These are phyloP conservation scores for Cryptus viduatorius DNA, from an alignment of 2,888 invertebrate genomes.

Conservation along the genomic window DNA sequence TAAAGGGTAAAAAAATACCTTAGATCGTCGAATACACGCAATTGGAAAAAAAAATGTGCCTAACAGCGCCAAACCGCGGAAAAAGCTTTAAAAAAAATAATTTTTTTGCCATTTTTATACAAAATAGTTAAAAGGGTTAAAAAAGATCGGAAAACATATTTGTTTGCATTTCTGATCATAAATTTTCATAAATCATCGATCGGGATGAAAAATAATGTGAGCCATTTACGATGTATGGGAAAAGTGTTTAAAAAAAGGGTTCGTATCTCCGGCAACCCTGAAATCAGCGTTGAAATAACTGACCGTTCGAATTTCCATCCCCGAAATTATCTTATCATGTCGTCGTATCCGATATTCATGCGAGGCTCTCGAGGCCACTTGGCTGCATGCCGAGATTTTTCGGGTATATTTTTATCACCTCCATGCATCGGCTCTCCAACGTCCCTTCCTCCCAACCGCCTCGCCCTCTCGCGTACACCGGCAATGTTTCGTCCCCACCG, in stretches of 20 bases:
- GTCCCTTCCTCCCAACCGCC: slow-evolving; percentile 53
- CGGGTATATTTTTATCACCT: slow-evolving; percentile 80
- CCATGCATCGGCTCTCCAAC: slow-evolving; percentile 66
- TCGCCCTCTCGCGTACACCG: slow-evolving; percentile 50
- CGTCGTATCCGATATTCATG: slow-evolving; percentile 68
- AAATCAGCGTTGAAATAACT: slow-evolving; percentile 39
- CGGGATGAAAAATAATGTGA: not conserved
- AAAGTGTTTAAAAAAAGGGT: not conserved
- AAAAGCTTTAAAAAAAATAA: not conserved
- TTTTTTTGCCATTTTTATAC: not conserved
- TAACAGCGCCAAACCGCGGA: not conserved
- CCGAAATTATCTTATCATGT: slow-evolving; percentile 78
- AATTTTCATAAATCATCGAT: not conserved
- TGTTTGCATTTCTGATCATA: not conserved
- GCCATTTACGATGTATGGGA: not conserved
- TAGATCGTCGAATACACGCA: no score
- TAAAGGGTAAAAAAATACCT: no score
- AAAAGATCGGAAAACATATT: not conserved
- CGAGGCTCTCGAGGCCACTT: slow-evolving; percentile 76
- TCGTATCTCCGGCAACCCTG: not conserved
- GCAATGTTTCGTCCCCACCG: slow-evolving; percentile 39
- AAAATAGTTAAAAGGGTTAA: not conserved
- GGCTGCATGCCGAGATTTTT: slow-evolving; percentile 81
- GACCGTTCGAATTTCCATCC: slow-evolving; percentile 50
- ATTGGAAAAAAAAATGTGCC: not conserved